phyloP scores from a whole-genome alignment of 2,888 invertebrate genomes.

The Melipona bicolor region DNA sequence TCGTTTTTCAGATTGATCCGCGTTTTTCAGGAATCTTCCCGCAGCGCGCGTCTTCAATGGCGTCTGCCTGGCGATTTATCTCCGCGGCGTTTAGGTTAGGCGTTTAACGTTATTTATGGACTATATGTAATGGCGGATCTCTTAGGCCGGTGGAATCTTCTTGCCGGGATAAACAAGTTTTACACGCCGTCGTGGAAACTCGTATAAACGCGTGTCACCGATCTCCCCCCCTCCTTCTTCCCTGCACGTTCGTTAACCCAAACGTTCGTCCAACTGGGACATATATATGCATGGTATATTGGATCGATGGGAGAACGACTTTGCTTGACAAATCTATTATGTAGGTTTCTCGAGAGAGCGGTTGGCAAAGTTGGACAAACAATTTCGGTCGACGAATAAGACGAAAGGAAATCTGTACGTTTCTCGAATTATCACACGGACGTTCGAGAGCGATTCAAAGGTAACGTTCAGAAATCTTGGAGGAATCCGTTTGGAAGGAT shows the following conservation, averaged over 20 bases:
- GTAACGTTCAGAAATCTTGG: background rate
- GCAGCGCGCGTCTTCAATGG: slow-evolving; percentile 22
- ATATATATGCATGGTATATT: too few relatives aligned
- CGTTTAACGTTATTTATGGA: slow-evolving; percentile 49
- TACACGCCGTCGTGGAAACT: slow-evolving; percentile 20
- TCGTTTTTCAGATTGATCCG: slow-evolving; percentile 41
- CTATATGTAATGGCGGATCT: slow-evolving; percentile 31
- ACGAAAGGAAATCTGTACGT: too few relatives aligned
- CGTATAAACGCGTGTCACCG: slow-evolving; percentile 13
- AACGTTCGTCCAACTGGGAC: background rate
- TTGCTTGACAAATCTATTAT: background rate
- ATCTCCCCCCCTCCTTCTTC: background rate
- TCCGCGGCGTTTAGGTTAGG: slow-evolving; percentile 29
- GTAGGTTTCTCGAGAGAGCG: too few relatives aligned
- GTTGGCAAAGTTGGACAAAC: too few relatives aligned
- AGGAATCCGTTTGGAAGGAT: background rate
- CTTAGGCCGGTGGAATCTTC: slow-evolving; percentile 28
- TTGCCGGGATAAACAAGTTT: slow-evolving; percentile 38
- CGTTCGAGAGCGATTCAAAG: background rate
- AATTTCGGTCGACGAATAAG: too few relatives aligned
- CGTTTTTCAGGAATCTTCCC: slow-evolving; percentile 35
- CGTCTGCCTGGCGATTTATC: slow-evolving; percentile 36
- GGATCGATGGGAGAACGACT: background rate
- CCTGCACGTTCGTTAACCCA: background rate
- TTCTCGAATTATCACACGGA: too few relatives aligned